These are phyloP conservation scores for Pachyuromys duprasi DNA, from an alignment of 2,797 vertebrate species.

Conservation along the genomic window DNA sequence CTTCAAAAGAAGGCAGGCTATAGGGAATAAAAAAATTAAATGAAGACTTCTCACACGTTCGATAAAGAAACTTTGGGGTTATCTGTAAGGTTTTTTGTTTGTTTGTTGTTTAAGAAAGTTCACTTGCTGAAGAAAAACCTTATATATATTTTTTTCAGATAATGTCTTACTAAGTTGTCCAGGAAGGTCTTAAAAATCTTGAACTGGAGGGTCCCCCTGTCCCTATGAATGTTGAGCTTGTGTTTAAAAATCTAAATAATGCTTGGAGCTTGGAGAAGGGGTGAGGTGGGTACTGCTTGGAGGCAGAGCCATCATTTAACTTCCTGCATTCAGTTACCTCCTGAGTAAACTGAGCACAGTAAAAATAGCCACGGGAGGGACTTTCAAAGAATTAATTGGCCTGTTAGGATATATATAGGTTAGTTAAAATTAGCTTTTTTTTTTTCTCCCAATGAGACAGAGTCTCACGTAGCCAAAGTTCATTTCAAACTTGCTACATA, in stretches of 20 bases:
- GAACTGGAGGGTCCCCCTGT: background rate
- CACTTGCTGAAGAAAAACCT: no score
- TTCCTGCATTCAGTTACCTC: background rate
- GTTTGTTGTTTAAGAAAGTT: no score
- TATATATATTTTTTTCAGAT: no score
- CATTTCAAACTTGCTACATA: background rate
- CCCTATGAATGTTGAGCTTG: background rate
- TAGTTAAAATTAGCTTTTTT: background rate
- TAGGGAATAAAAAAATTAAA: no score
- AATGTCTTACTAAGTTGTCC: no score
- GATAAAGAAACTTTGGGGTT: no score
- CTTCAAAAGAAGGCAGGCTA: no score
- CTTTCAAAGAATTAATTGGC: constrained; percentile 16
- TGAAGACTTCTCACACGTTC: no score
- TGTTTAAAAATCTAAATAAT: background rate
- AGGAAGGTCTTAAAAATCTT: background rate
- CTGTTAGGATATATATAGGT: background rate
- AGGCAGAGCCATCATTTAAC: background rate
- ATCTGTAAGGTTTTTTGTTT: no score
- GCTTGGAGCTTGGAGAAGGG: background rate
- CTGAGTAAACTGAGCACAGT: background rate
- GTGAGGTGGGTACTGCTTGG: no score
- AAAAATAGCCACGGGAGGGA: background rate
- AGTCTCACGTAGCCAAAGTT: background rate
- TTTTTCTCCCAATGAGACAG: background rate